Evolutionary conservation across 35 echinoderm and acorn worm species (phyloP), one percentile per base, ranked within the genome.

Genomic region (Apostichopus japonicus): DNA sequence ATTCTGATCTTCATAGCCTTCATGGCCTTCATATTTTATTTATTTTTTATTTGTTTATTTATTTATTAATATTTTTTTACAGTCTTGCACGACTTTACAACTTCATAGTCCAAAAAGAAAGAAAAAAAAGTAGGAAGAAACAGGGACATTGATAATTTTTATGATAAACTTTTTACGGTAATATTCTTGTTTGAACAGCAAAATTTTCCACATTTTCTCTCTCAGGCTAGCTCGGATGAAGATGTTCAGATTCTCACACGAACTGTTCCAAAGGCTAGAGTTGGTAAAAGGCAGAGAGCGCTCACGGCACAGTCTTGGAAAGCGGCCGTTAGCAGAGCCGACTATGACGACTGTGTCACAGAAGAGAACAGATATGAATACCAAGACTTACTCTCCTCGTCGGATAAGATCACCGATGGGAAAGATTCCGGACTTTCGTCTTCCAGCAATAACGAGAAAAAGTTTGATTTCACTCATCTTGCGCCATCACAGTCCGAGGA

Each of bases 191-290:
- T 61, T 57, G 56, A 57, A 57, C 57, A 61, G 57, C 33, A 44
- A 44, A 44, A 61, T 13, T 61, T 61, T 61, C 13, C 70, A 73
- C 7, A 75, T 75, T 55, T 73, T 65, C 54, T 86, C 1, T 92
- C 0, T 78, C 84, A 98, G 97, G 94, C 91, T 16, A 98, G 97
- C 78, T 98, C 97, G 52, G 97, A 98, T 94, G 97, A 98, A 84
- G 97, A 98, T 56, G 56, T 98, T 8, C 59, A 67, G 63, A 89
- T 89, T 51, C 67, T 89, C 4, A 89, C 61, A 14, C 57, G 86
- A 67, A 72, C 22, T 8, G 24, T 24, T 23, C 62, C 59, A 27
- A 89, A 89, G 33, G 1, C 61, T 10, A 89, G 53, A 72, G 63
- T 9, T 5, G 33, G 27, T 53, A 89, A 75, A 72, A 89, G 23